A percentile compares a stretch with the other conserved stretches of the same genome.
Conservation (phyloP, 2,797 vertebrate species). For the Vultur gryphus region DNA sequence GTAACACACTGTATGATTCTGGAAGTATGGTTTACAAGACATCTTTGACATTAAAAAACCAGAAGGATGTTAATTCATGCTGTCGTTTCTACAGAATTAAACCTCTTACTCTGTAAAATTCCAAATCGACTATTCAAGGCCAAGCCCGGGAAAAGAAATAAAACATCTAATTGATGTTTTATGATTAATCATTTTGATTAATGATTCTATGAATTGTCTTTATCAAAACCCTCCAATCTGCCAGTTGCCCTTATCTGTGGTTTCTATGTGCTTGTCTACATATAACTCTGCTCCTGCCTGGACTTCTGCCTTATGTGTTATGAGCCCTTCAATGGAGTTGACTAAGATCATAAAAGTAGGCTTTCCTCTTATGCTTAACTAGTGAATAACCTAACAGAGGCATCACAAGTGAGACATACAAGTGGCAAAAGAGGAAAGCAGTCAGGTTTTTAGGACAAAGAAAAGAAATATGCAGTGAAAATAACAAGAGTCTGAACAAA, state of each 20-base stretch:
- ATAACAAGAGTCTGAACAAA: background rate
- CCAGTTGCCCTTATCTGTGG: background rate
- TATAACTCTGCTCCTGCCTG: background rate
- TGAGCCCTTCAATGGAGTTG: background rate
- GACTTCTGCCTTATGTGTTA: background rate
- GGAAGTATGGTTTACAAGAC: background rate
- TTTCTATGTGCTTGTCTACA: background rate
- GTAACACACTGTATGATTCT: background rate
- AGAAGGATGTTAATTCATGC: background rate
- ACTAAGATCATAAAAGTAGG: background rate
- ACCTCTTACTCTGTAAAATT: background rate
- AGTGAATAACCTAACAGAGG: background rate
- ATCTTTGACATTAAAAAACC: background rate
- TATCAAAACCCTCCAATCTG: background rate
- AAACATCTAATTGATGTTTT: background rate
- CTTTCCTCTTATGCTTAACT: background rate
- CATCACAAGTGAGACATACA: background rate
- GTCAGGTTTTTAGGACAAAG: background rate
- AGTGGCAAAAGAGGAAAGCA: background rate
- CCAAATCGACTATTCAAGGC: background rate
- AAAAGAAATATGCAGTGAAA: background rate
- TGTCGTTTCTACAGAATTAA: background rate
- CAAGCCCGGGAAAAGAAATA: background rate
- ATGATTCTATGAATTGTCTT: background rate
- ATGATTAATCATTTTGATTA: background rate